Evolutionary conservation across 2,888 invertebrate species (phyloP).

Genomic region (Agriotes lineatus): DNA sequence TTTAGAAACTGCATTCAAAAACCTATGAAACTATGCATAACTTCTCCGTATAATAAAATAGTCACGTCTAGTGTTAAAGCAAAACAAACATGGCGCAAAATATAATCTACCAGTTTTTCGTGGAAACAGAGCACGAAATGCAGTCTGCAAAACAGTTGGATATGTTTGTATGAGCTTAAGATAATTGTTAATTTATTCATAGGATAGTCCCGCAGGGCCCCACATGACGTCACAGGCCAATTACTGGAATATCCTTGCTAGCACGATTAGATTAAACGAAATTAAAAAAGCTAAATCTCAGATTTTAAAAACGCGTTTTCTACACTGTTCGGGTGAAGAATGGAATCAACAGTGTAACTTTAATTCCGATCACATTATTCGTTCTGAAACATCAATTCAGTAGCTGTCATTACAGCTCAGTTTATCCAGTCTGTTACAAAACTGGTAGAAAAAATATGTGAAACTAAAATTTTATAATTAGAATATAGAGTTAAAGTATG

Average conservation of each 20-base stretch:
- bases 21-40: no score
- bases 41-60: no score
- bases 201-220: conserved; percentile 57
- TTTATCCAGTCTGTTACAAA: background rate
- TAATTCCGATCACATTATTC: no score
- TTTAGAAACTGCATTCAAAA: background rate
- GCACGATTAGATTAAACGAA: conserved; percentile 59
- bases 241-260: conserved; percentile 58
- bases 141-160: conserved; percentile 45
- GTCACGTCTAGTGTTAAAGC: no score
- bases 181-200: conserved; percentile 63
- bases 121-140: conserved; percentile 25
- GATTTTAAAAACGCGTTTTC: conserved; percentile 57
- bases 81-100: conserved; percentile 16
- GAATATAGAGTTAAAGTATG: no score
- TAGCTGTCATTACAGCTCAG: background rate
- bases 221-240: conserved; percentile 58
- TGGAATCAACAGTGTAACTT: no score
- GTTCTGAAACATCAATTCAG: background rate
- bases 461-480: no score
- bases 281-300: conserved; percentile 60
- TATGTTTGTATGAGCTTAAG: conserved; percentile 58
- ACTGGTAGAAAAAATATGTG: no score
- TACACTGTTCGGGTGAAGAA: conserved; percentile 50
- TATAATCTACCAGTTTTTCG: conserved; percentile 7